Base-by-base conservation (phyloP, 2,797 vertebrate species). In the Enteromius paludinosus region DNA sequence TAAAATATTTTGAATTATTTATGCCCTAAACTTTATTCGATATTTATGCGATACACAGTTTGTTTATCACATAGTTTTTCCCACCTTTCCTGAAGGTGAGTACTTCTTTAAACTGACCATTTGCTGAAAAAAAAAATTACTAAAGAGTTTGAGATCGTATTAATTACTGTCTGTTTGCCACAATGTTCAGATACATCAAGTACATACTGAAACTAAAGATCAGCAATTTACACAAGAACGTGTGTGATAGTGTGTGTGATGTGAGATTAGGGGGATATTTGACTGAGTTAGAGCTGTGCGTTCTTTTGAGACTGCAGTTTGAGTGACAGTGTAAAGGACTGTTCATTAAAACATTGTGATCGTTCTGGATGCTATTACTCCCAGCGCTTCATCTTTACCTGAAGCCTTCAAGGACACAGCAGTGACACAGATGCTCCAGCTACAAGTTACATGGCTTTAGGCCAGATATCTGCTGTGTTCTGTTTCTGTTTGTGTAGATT, bases 371-470 rank as follows among this genome's bases (percentile, higher is more conserved):
- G 88, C 62, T 87, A 87, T 86, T 93, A 90, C 90, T 92, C 88
- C 87, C 89, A 87, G 87, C 85, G 89, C 82, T 84, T 83, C 84
- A 83, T 91, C 87, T 86, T 88, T 89, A 94, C 93, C 94, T 93
- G 93, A 91, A 91, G 89, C 89, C 89, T 94, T 96, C 95, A 95
- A 96, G 95, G 95, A 93, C 95, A 92, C 78, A 61, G 62, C 52
- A 64, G 74, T 83, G 76, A 93, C 93, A 92, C 92, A 87, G 88
- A 84, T 87, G 89, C 89, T 88, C 88, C 93, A 92, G 88, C 90
- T 90, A 92, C 85, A 92, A 93, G 91, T 93, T 81, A 92, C 92
- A 92, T 89, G 85, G 94, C 95, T 95, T 90, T 87, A 90, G 95
- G 95, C 95, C 93, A 95, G 90, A 92, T 88, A 92, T 85, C 90